These are phyloP conservation scores for Xylocopa sonorina DNA, from an alignment of 1,140 invertebrate species.

Conservation along the genomic window DNA sequence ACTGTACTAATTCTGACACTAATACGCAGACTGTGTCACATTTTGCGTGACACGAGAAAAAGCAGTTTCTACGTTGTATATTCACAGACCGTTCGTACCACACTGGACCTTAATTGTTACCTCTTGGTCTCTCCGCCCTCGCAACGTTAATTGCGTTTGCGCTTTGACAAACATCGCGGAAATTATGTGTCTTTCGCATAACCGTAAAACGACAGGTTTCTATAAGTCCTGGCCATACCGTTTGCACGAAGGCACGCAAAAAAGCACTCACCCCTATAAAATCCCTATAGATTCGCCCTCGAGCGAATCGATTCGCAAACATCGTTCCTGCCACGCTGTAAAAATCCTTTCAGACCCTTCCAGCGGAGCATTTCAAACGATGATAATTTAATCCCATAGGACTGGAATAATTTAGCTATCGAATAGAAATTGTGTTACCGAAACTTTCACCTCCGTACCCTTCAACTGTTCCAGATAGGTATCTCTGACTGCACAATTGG, in stretches of 20 bases:
- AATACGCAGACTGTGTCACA: too few species aligned
- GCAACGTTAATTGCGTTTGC: not conserved
- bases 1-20: too few species aligned
- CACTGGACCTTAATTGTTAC: too few species aligned
- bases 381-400: not conserved
- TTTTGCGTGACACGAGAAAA: too few species aligned
- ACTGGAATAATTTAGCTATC: not conserved
- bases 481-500: too few species aligned
- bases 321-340: not conserved
- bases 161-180: not conserved
- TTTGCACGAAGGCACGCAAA: not conserved
- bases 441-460: too few species aligned
- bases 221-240: not conserved
- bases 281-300: too few species aligned
- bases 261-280: not conserved
- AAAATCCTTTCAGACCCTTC: not conserved
- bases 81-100: too few species aligned
- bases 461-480: too few species aligned
- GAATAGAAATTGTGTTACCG: not conserved
- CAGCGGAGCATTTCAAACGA: not conserved
- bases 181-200: slow-evolving; percentile 5
- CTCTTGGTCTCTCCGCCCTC: too few species aligned
- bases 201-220: not conserved
- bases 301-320: slow-evolving; percentile 8
- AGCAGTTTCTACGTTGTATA: too few species aligned